A percentile compares a stretch with the other conserved stretches of the same genome.
Conservation (phyloP, 2,888 invertebrate genomes). For the Archips crataeganus region DNA sequence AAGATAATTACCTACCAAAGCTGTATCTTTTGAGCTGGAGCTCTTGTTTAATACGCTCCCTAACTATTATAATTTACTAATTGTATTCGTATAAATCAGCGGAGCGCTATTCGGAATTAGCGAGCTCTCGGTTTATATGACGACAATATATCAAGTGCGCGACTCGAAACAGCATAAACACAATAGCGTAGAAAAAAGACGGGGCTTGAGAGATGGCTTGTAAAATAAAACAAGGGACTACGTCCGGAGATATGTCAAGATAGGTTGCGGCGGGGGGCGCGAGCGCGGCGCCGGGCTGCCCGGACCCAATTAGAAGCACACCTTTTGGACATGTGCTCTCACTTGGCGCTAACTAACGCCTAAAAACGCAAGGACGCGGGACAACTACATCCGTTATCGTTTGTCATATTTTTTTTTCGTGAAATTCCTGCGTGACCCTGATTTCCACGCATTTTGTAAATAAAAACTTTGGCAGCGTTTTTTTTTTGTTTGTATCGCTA, state of each 20-base stretch:
- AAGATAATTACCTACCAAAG: constrained; percentile 25
- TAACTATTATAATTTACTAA: constrained; percentile 50
- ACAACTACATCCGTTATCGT: constrained; percentile 75
- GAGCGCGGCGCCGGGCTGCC: constrained; percentile 67
- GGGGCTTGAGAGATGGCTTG: constrained; percentile 78
- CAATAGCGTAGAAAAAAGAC: constrained; percentile 76
- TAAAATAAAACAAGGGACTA: constrained; percentile 84
- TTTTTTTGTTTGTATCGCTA: constrained; percentile 26
- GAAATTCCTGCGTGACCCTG: constrained; percentile 36
- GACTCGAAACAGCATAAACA: constrained; percentile 70
- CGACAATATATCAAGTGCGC: constrained; percentile 74
- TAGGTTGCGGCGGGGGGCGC: constrained; percentile 78
- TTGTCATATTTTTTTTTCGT: constrained; percentile 65
- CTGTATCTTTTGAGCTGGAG: constrained; percentile 15
- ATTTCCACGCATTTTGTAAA: constrained; percentile 15
- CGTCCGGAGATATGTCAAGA: constrained; percentile 85
- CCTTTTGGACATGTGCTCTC: constrained; percentile 84
- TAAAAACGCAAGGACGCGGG: constrained; percentile 71
- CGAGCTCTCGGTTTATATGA: constrained; percentile 67
- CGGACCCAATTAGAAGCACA: constrained; percentile 84
- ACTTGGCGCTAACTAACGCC: constrained; percentile 76
- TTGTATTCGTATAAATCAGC: constrained; percentile 54
- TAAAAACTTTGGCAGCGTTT: constrained; percentile 26
- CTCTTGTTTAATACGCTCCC: constrained; percentile 34
- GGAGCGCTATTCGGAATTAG: constrained; percentile 61